Base-by-base conservation (phyloP, 2,888 invertebrate genomes). In the Athalia cordata region DNA sequence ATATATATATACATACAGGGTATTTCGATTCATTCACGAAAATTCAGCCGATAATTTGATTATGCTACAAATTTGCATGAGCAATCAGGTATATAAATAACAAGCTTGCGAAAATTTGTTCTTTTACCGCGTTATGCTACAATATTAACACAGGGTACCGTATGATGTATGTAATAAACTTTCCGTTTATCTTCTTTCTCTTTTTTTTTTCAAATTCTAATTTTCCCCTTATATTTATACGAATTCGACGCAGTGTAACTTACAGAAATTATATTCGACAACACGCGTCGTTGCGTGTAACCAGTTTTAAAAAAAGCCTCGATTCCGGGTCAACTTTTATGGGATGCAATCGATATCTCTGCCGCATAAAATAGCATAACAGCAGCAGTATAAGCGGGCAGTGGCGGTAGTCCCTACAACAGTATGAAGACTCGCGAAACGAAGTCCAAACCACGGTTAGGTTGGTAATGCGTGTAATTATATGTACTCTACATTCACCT, bases 331-430 rank as follows among this genome's bases (percentile, higher is more conserved):
- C 75, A 75, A 75, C 75, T 75, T 75, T 75, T 75, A 64, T 75
- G 62, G 29, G 75, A 75, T 75, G 75, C 75, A 75, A 75, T 75
- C 75, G 75, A 75, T 75, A 75, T 64, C 75, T 75, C 75, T 75
- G 75, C 75, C 75, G 75, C 75, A 75, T 75, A 59, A 75, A 75
- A 75, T 62, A 75, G 75, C 62, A 75, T 75, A 75, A 75, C 75
- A 75, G 75, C 75, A 61, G 45, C 29, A 29, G 29, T 29, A 29
- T 29, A 29, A 29, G 29, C 75, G 75, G 61, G 62, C 49, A 75
- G 72, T 72, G 66, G 66, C 66, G 66, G 66, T 13, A 66, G 66
- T 66, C 6, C 68, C 68, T 29, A 68, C 68, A 55, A 55, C 9
- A 55, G 43, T 43, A 55, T n/a, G 29, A 43, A 7, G 11, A 50